A percentile compares a stretch with the other conserved stretches of the same genome.
Evolutionary conservation across 2,888 invertebrate species (phyloP).

Genomic region (Pterostichus madidus): DNA sequence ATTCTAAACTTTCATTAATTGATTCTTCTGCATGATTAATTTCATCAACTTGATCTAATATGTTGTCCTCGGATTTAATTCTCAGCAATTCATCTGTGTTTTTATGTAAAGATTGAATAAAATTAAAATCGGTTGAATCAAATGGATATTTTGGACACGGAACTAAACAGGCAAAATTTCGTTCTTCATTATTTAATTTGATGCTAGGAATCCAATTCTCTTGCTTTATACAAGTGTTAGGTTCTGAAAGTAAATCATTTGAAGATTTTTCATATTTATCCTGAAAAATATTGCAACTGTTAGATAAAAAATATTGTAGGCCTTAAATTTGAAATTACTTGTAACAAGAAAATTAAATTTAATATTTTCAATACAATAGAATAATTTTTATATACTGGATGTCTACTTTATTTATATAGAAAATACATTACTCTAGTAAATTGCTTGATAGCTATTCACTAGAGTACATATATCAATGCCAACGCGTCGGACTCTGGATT

Average conservation of each 20-base stretch:
- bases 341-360: too few relatives aligned
- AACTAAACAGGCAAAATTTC: neutral
- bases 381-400: too few relatives aligned
- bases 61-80: conserved; percentile 20
- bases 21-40: conserved; percentile 30
- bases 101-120: conserved; percentile 1
- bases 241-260: conserved; percentile 34
- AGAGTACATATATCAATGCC: too few relatives aligned
- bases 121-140: conserved; percentile 25
- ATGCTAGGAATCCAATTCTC: conserved; percentile 46
- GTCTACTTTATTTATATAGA: too few relatives aligned
- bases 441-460: too few relatives aligned
- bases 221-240: conserved; percentile 37
- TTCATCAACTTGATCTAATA: neutral
- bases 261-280: conserved; percentile 6
- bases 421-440: too few relatives aligned
- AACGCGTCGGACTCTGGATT: too few relatives aligned
- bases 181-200: conserved; percentile 33
- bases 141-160: conserved; percentile 21
- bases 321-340: too few relatives aligned
- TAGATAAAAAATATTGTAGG: neutral
- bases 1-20: conserved; percentile 57
- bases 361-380: too few relatives aligned
- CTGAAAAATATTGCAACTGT: conserved; percentile 2
- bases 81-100: neutral